Evolutionary conservation across 2,113 vertebrate genomes (phyloP).

Genomic region (Eudyptes chrysolophus): DNA sequence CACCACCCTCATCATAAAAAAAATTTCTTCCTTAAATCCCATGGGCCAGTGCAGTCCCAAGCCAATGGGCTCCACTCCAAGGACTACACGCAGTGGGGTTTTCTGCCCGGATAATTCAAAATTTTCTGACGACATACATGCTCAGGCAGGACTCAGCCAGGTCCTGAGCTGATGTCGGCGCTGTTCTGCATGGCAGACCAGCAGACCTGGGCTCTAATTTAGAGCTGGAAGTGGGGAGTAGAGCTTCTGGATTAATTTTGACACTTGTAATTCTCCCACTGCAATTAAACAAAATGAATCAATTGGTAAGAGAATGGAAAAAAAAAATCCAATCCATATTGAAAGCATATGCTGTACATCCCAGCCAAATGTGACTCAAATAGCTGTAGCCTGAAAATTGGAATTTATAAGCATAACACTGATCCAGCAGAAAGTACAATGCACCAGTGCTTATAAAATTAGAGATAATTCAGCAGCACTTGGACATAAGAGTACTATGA

Average conservation of each 20-base stretch:
- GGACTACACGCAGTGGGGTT: background rate
- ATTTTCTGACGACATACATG: background rate
- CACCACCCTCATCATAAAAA: background rate
- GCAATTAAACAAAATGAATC: background rate
- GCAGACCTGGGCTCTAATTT: background rate
- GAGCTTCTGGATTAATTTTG: background rate
- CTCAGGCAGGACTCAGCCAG: background rate
- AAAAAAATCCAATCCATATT: background rate
- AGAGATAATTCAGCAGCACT: background rate
- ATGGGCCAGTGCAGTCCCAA: background rate
- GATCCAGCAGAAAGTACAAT: background rate
- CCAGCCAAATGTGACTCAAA: background rate
- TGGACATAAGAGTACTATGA: background rate
- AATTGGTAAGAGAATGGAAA: background rate
- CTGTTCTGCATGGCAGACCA: fast-evolving
- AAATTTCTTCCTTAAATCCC: background rate
- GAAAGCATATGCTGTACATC: background rate
- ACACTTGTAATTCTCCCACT: background rate
- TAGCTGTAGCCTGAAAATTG: background rate
- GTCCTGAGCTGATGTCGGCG: fast-evolving
- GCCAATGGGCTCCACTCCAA: fast-evolving
- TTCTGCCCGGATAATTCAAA: background rate
- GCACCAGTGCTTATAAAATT: background rate
- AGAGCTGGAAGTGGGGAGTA: background rate
- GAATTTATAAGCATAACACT: background rate